Base-by-base conservation (phyloP, 2,113 vertebrate species). In the Trematomus loennbergii region DNA sequence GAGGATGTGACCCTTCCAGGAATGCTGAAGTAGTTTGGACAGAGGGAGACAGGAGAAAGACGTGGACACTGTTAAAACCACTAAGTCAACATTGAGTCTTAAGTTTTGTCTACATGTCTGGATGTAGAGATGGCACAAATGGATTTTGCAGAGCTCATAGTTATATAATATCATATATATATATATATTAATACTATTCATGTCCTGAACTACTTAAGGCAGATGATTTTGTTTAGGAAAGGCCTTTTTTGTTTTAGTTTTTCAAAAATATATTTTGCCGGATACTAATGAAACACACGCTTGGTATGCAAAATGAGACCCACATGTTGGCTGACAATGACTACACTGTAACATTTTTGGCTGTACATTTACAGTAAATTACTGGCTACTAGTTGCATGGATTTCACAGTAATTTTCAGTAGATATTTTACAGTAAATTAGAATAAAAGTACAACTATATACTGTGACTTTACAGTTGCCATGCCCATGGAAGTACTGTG, bases 1-100 rank as follows among this genome's bases (percentile, higher is more conserved):
- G 85, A 89, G 90, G 83, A 92, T 92, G 88, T 95, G 93, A 94
- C 86, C 94, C 84, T 90, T 88, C 9, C 48, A 87, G 89, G 93
- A 94, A 93, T 94, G 89, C 82, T 77, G 70, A 59, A 84, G 75
- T 71, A 36, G 63, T 81, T 88, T 91, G 75, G 82, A 66, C 74
- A 64, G 36, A 88, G 68, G 64, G 82, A 87, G 75, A 83, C 57
- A 85, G 76, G 83, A 90, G 79, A 82, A 79, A 64, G 72, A 78
- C 70, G 85, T 79, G 84, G 78, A 91, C 76, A 43, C 75, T 84
- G 76, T 87, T 60, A 67, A 88, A 40, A 87, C 40, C 89, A 72
- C 84, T 60, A 50, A 88, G 64, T 85, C 52, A 92, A 88, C 81
- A 88, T 65, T 61, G 68, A 45, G 57, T 73, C 43, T 55, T 53